A percentile compares a stretch with the other conserved stretches of the same genome.
Evolutionary conservation across 2,113 vertebrate genomes (phyloP).

Genomic region (Macaca mulatta): DNA sequence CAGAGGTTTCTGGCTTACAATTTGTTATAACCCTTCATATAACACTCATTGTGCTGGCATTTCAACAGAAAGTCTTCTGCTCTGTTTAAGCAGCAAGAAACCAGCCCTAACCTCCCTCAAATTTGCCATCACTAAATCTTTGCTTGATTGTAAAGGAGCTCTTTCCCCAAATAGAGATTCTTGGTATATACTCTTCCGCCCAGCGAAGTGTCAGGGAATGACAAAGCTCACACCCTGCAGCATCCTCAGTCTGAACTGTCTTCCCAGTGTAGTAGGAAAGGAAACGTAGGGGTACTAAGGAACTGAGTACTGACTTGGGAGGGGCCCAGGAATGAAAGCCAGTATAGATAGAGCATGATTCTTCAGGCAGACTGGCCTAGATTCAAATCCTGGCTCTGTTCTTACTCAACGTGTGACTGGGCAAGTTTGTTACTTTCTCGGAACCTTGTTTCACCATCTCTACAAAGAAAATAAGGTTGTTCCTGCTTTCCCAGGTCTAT

Average conservation of each 20-base stretch:
- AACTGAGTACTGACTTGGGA: neutral
- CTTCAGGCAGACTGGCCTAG: neutral
- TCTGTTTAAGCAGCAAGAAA: slow-evolving; percentile 58
- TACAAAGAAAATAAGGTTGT: neutral
- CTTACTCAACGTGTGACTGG: neutral
- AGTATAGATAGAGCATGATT: neutral
- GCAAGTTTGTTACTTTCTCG: neutral
- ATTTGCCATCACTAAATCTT: slow-evolving; percentile 72
- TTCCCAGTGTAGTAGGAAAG: neutral
- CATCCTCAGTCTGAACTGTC: neutral
- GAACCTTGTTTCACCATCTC: neutral
- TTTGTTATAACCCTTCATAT: slow-evolving; percentile 71
- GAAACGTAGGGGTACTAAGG: neutral
- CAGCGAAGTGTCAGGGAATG: neutral
- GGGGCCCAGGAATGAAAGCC: neutral
- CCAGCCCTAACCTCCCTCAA: slow-evolving; percentile 16
- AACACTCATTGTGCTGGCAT: slow-evolving; percentile 73
- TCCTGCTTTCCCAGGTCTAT: neutral
- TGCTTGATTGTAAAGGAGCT: slow-evolving; percentile 71
- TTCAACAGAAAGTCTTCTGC: slow-evolving; percentile 70
- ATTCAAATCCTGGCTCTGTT: neutral
- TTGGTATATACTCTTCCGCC: slow-evolving; percentile 57
- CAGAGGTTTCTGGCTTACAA: slow-evolving; percentile 34
- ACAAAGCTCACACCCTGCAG: neutral
- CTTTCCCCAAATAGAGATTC: slow-evolving; percentile 66